Base-by-base conservation (phyloP, 2,113 vertebrate species). In the Pelecanus crispus region DNA sequence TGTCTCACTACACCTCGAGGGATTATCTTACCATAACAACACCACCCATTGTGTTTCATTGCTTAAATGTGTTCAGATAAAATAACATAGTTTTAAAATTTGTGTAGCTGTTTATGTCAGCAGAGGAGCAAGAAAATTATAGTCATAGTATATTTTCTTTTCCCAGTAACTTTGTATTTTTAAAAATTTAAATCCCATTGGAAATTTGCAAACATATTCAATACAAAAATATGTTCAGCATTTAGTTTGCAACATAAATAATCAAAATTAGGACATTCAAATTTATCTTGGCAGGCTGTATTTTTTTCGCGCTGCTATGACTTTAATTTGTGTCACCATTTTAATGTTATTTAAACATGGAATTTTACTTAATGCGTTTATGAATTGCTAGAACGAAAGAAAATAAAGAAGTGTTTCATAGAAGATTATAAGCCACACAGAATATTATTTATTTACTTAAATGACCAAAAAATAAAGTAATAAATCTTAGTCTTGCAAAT, bases 21-120 rank as follows among this genome's bases (percentile, higher is more conserved):
- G 88, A 98, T 98, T 98, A 97, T 97, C 92, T 94, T 93, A 91
- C 96, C 89, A 83, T 81, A 96, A 95, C 85, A 97, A 13, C 83
- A 91, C 88, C 87, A 88, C 92, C 90, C 95, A 96, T 90, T 93
- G 94, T 31, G 87, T 92, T 88, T 92, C 93, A 73, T 81, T 94
- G 92, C 95, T 97, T 92, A 85, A 97, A 96, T 91, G 90, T 67
- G 52, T 89, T 88, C 95, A 94, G 92, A 92, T 96, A 85, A 97
- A 97, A 96, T 78, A 91, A 81, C 67, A 91, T 5, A 82, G 77
- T 68, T 92, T 81, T 86, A 93, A 96, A 93, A 73, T 94, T 87
- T 87, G 61, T 77, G 68, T 87, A 36, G 92, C 73, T 95, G 53
- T 86, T 92, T 77, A 65, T 82, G 81, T 47, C 59, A 91, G 63